Evolutionary conservation across 1,140 invertebrate species (phyloP), one percentile per base, ranked within the genome.

Genomic region (Lethrus apterus): DNA sequence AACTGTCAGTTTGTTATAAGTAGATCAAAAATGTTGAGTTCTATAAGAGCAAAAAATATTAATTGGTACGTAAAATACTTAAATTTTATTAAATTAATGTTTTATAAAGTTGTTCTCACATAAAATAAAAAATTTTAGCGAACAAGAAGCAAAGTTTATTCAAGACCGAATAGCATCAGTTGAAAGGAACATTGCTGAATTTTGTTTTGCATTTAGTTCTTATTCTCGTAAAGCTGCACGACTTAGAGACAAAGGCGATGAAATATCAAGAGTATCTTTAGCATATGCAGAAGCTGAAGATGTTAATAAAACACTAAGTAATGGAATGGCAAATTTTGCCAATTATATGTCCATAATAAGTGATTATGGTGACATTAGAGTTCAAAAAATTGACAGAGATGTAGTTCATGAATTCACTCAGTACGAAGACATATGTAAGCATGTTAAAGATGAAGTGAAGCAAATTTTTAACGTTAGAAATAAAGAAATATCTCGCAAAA

Each of bases 361-460:
- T 30, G 80, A 83, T 66, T 84, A 84, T 52, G 75, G 79, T 55
- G 81, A 86, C 61, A 72, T 77, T 2, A 70, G 80, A 63, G 77
- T 85, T 7, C 77, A 83, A 52, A 72, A 80, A 17, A 62, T 86
- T 31, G 82, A 86, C 58, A 66, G 73, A 1, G 83, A 85, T 71
- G 74, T 83, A 10, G 63, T 79, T 29, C 66, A 72, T 15, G 76
- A 83, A 42, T 63, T 86, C 42, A 75, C 75, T 4, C 77, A 82
- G 50, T 88, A 86, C 53, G 78, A 83, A 56, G 69, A 68, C 3
- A 77, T 84, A 46, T 88, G 84, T 55, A 84, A 83, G 57, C 74
- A 80, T 51, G 77, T 81, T 0, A 73, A 80, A 17, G 81, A 84
- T 35, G 82, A 84, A 61, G 67, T 87, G 0, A 84, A 83, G 52